Percentiles rank a stretch among this genome's conserved stretches.
Conservation (phyloP, 1,140 invertebrate genomes). For the Rhizoglyphus robini region DNA sequence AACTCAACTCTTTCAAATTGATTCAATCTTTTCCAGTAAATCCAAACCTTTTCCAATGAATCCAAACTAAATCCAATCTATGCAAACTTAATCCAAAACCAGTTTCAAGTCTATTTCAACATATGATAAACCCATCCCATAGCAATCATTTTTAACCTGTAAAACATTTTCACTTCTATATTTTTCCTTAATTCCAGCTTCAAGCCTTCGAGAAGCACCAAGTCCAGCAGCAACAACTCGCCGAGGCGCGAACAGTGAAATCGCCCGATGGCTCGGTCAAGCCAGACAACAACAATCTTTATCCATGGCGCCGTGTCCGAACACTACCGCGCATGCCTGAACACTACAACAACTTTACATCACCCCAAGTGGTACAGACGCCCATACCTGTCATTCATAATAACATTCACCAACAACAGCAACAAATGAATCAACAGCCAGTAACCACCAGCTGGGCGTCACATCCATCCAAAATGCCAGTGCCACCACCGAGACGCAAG, state of each 20-base stretch:
- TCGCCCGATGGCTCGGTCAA: neutral
- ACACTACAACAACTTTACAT: neutral
- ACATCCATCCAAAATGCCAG: conserved; percentile 45
- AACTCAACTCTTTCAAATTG: too few species aligned
- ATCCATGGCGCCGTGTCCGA: conserved; percentile 1
- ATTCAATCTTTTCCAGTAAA: too few species aligned
- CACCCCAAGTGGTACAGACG: neutral
- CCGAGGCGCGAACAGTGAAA: neutral
- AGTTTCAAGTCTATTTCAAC: too few species aligned
- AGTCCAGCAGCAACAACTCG: neutral
- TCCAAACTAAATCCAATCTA: too few species aligned
- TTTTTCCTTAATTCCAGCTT: neutral
- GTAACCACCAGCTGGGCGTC: neutral
- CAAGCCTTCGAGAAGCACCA: neutral
- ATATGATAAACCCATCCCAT: too few species aligned
- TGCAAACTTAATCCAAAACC: too few species aligned
- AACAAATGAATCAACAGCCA: neutral
- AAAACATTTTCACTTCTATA: neutral
- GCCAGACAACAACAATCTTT: neutral
- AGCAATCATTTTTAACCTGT: conserved; percentile 2
- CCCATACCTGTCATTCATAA: conserved; percentile 11
- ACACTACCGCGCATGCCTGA: conserved; percentile 2
- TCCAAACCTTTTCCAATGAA: too few species aligned
- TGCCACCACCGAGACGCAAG: conserved; percentile 61
- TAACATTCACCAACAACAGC: neutral